A percentile compares a stretch with the other conserved stretches of the same genome.
Evolutionary conservation across 2,888 invertebrate genomes (phyloP).

Genomic region (Protonemura montana): DNA sequence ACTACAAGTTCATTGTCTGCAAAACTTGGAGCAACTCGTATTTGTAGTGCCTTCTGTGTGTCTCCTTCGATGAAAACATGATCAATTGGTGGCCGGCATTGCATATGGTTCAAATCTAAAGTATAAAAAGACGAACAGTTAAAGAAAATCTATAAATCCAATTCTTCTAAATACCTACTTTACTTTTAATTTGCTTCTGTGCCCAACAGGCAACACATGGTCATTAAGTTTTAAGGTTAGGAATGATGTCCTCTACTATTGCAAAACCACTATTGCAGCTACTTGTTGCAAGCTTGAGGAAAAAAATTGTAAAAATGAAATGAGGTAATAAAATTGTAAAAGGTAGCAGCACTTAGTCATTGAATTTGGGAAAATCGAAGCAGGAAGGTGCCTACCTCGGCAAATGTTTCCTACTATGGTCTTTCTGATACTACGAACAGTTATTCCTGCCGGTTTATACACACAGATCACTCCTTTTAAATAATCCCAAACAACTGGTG

Average conservation of each 20-base stretch:
- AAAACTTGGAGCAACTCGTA: conserved; percentile 70
- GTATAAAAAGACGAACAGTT: conserved; percentile 47
- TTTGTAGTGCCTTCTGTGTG: conserved; percentile 65
- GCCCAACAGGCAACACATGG: neutral
- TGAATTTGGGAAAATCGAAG: no score
- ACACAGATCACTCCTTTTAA: conserved; percentile 80
- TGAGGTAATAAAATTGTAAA: no score
- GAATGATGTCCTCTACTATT: no score
- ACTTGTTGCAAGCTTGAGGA: no score
- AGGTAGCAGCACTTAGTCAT: no score
- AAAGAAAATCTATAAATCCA: neutral
- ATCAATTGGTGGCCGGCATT: conserved; percentile 67
- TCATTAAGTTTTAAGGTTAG: neutral
- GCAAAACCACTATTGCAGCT: no score
- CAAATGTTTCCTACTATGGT: conserved; percentile 71
- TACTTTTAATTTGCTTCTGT: neutral
- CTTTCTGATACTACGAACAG: conserved; percentile 64
- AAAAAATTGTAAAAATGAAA: no score
- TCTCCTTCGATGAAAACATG: conserved; percentile 71
- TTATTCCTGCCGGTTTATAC: conserved; percentile 76
- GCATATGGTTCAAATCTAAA: conserved; percentile 76
- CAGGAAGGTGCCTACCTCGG: conserved; percentile 76
- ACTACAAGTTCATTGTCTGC: conserved; percentile 78
- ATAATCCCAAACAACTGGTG: conserved; percentile 66
- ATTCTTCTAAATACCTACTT: no score